phyloP scores from a whole-genome alignment of 2,888 invertebrate genomes.

The Drosophila koepferae region DNA sequence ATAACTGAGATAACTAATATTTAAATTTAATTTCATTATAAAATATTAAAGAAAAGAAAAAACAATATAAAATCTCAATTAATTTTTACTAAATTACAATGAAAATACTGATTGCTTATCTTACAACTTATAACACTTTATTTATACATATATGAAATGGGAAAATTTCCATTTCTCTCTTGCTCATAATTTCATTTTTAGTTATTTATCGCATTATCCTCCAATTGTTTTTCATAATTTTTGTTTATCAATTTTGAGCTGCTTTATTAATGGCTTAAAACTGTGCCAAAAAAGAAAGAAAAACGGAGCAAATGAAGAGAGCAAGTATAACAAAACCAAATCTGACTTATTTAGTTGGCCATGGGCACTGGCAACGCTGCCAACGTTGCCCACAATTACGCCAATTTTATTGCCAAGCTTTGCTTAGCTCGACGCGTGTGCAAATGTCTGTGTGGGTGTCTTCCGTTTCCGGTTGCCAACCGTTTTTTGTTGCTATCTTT shows the following conservation, averaged over 20 bases:
- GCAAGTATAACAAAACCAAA: neutral
- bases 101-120: neutral
- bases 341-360: neutral
- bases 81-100: neutral
- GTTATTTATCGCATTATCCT: neutral
- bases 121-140: neutral
- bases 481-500: slow-evolving; percentile 3
- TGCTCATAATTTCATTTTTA: neutral
- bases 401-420: slow-evolving; percentile 23
- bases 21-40: too few relatives aligned
- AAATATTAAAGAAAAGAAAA: too few relatives aligned
- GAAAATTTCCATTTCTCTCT: neutral
- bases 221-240: neutral
- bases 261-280: neutral
- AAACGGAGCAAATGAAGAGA: neutral
- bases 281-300: neutral
- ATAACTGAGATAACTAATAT: too few relatives aligned
- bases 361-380: slow-evolving; percentile 1
- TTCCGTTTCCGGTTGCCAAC: slow-evolving; percentile 47
- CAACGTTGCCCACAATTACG: slow-evolving; percentile 11
- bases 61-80: too few relatives aligned
- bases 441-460: slow-evolving; percentile 18
- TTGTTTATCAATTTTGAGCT: slow-evolving; percentile 1
- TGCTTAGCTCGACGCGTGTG: slow-evolving; percentile 16
- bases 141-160: neutral